Evolutionary conservation across 2,888 invertebrate genomes (phyloP).

Genomic region (Malthinus flaveolus): DNA sequence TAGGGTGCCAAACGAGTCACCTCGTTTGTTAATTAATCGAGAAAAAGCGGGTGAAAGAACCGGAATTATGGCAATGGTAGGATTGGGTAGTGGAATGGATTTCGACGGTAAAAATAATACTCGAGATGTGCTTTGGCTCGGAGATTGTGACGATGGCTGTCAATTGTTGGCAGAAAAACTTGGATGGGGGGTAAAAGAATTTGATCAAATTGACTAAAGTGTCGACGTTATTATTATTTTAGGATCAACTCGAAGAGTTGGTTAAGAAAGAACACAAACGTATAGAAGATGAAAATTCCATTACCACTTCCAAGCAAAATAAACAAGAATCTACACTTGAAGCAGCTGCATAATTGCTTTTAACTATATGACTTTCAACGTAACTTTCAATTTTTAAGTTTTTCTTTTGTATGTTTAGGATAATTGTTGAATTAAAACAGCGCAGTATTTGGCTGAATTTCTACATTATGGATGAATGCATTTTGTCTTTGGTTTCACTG

Average conservation of each 20-base stretch:
- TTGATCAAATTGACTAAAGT: background rate
- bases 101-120: conserved; percentile 66
- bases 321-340: background rate
- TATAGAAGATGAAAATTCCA: conserved; percentile 50
- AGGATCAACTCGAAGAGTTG: conserved; percentile 66
- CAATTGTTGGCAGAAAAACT: conserved; percentile 72
- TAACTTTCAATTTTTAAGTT: no score
- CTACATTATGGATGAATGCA: conserved; percentile 90
- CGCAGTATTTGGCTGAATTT: conserved; percentile 79
- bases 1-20: conserved; percentile 71
- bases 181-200: conserved; percentile 67
- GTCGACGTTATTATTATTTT: conserved; percentile 24
- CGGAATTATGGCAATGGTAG: conserved; percentile 49
- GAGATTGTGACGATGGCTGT: conserved; percentile 84
- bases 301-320: background rate
- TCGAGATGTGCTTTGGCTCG: conserved; percentile 80
- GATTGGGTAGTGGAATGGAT: conserved; percentile 65
- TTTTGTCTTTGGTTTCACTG: conserved; percentile 63
- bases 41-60: conserved; percentile 67
- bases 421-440: conserved; percentile 48
- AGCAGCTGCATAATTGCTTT: background rate
- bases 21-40: conserved; percentile 85
- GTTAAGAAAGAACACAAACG: conserved; percentile 61
- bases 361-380: no score
- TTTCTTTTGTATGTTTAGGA: no score